These are phyloP conservation scores for Congeria kusceri DNA, from an alignment of 2,888 invertebrate genomes.

Conservation along the genomic window DNA sequence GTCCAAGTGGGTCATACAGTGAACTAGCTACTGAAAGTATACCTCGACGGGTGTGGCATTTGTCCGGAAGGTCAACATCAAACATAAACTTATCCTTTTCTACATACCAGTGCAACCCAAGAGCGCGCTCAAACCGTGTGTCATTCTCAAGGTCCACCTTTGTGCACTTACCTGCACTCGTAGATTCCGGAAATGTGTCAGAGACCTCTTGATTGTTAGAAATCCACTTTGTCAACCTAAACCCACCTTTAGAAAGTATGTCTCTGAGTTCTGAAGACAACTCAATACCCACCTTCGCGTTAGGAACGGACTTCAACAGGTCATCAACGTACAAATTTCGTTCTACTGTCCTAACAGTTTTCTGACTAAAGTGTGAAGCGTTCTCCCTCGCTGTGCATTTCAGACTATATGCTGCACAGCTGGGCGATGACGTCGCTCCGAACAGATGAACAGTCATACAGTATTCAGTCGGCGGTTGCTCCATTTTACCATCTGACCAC, in stretches of 20 bases:
- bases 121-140: conserved; percentile 16
- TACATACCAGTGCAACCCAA: conserved; percentile 34
- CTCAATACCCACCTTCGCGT: no score
- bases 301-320: conserved; percentile 27
- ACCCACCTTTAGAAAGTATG: no score
- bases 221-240: conserved; percentile 39
- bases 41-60: no score
- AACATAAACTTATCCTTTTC: conserved; percentile 6
- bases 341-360: conserved; percentile 11
- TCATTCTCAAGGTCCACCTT: neutral
- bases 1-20: no score
- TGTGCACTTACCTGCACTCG: neutral
- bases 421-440: conserved; percentile 38
- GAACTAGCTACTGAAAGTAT: conserved; percentile 60
- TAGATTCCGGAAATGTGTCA: conserved; percentile 21
- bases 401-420: conserved; percentile 39
- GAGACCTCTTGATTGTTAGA: conserved; percentile 40
- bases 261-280: no score
- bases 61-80: no score
- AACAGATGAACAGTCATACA: conserved; percentile 40
- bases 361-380: no score
- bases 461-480: neutral
- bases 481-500: conserved; percentile 29
- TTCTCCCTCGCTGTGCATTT: no score
- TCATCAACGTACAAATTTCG: conserved; percentile 44